Evolutionary conservation across 2,797 vertebrate species (phyloP), one percentile per base, ranked within the genome.

Genomic region (Gymnothorax reevesii): DNA sequence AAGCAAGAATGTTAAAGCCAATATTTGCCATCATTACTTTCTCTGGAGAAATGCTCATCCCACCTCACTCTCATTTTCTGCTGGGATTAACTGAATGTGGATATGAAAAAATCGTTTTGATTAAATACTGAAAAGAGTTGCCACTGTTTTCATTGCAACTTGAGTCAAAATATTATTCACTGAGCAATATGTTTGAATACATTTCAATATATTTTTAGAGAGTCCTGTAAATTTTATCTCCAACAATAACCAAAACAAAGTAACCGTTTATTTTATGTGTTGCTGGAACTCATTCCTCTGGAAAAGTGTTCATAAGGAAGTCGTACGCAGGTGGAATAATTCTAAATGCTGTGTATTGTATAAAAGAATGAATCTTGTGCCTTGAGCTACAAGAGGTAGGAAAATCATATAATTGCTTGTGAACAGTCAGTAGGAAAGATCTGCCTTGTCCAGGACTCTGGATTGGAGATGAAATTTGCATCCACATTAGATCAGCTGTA

Each of bases 21-120:
- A 77, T 77, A 77, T 77, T 77, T 77, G 73, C 73, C 42, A 52
- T 77, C 73, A 52, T 77, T 77, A 77, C 73, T 52, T 77, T 77
- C 42, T 77, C 73, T 77, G 42, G 15, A 77, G 73, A 33, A 77
- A 77, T 77, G 73, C 22, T 77, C 73, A 27, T 52, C 52, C 42
- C 73, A 77, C 33, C 71, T 27, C 73, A 27, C 69, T 77, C 73
- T 77, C 42, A 77, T 77, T 77, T 77, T 77, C 33, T 77, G 42
- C 5, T 12, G 73, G 73, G 73, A 77, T 77, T 52, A 73, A 73
- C 69, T 33, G 20, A 77, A 77, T 49, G 73, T 52, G 42, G 42
- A 49, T 77, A 52, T 77, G 73, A 49, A 77, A 77, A 77, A 73
- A 73, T 10, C 20, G 27, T 15, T 77, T 77, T 77, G 33, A 77